Base-by-base conservation (phyloP, 2,113 vertebrate genomes). In the Falcunculus frontatus region DNA sequence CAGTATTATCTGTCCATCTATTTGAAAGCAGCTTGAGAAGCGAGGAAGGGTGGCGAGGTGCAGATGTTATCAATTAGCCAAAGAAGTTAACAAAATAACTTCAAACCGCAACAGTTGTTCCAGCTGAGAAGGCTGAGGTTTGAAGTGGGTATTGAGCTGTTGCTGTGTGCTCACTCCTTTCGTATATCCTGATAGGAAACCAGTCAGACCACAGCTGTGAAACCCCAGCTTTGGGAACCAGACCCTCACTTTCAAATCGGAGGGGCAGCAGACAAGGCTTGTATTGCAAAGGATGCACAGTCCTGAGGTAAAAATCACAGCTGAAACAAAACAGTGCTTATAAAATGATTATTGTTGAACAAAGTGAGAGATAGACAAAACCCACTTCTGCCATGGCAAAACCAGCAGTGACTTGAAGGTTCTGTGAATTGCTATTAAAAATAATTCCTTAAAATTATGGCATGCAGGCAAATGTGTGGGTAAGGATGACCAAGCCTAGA, bases 41-140 rank as follows among this genome's bases (percentile, higher is more conserved):
- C 49, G 12, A 44, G 59, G 90, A 78, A 86, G 79, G 73, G 37
- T 68, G 86, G 72, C 4, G 83, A 81, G 88, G 46, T 92, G 88
- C 96, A 97, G 95, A 89, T 95, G 95, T 92, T 94, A 57, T 92
- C 88, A 96, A 96, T 95, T 96, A 96, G 83, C 86, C 77, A 53
- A 27, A 96, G 78, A 76, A 93, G 83, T 94, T 94, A 95, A 93
- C 93, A 64, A 95, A 96, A 95, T 92, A 94, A 33, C 90, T 92
- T 78, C 90, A 70, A 84, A 92, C 85, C 44, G 1, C 96, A 90
- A 81, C 93, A 84, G 94, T 94, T 96, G 93, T 89, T 96, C 79
- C 90, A 90, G 92, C 73, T 86, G 92, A 96, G 85, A 27, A 70
- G 57, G 6, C 55, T 84, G 91, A 74, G 83, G 81, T 32, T 32